Evolutionary conservation across 2,113 vertebrate genomes (phyloP).

Genomic region (Nycticebus coucang): DNA sequence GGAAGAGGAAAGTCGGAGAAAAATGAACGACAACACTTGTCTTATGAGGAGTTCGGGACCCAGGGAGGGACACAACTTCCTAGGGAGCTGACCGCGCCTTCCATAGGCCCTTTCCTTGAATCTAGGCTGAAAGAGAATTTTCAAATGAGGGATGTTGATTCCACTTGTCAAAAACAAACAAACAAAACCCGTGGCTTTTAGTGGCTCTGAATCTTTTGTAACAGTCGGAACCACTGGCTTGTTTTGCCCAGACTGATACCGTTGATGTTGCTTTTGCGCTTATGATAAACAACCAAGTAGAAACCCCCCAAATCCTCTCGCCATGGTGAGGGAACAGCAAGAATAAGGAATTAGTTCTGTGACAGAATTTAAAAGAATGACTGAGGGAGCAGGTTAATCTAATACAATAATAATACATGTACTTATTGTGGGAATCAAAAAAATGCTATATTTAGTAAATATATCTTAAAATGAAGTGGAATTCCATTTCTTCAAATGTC

Average conservation of each 20-base stretch:
- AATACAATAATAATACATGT: neutral
- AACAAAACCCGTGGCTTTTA: neutral
- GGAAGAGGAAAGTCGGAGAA: neutral
- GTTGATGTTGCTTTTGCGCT: neutral
- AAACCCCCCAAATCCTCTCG: neutral
- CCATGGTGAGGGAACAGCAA: neutral
- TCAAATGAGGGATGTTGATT: neutral
- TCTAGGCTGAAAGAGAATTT: neutral
- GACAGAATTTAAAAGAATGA: neutral
- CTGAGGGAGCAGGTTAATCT: neutral
- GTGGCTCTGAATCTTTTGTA: neutral
- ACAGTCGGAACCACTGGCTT: neutral
- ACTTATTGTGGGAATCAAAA: neutral
- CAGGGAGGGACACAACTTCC: neutral
- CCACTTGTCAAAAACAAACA: neutral
- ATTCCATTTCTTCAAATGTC: neutral
- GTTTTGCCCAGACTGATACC: neutral
- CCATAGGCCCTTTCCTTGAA: neutral
- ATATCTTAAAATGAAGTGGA: neutral
- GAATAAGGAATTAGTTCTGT: neutral
- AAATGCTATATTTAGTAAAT: neutral
- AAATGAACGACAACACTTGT: neutral
- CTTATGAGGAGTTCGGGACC: neutral
- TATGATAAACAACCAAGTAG: neutral
- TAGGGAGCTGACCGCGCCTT: neutral